Evolutionary conservation across 1,140 invertebrate genomes (phyloP).

Genomic region (Ips typographus): DNA sequence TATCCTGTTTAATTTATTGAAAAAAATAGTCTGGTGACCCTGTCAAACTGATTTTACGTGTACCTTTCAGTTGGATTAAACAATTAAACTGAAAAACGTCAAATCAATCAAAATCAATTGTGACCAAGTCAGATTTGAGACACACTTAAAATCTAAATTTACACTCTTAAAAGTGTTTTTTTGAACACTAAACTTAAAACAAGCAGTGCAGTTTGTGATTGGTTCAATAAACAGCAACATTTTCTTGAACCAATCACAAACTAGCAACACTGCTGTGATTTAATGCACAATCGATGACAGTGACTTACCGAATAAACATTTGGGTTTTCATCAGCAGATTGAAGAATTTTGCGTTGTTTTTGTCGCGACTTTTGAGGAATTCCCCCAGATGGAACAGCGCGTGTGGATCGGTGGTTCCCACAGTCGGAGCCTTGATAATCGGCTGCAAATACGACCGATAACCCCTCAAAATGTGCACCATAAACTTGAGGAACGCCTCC

Average conservation of each 20-base stretch:
- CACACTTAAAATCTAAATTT: too few relatives aligned
- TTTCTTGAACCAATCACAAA: neutral
- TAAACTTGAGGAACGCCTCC: constrained; percentile 96
- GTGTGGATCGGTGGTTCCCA: constrained; percentile 90
- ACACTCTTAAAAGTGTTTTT: too few relatives aligned
- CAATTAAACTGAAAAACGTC: too few relatives aligned
- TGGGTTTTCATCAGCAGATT: constrained; percentile 88
- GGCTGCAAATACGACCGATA: constrained; percentile 90
- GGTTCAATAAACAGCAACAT: neutral
- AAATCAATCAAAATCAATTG: too few relatives aligned
- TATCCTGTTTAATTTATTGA: too few relatives aligned
- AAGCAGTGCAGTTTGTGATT: neutral
- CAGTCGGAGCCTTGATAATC: constrained; percentile 91
- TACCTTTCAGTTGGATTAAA: neutral
- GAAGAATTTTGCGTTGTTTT: constrained; percentile 90
- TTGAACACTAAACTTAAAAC: neutral
- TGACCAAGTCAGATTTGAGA: too few relatives aligned
- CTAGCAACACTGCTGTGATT: too few relatives aligned
- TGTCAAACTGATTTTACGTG: too few relatives aligned
- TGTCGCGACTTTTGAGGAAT: constrained; percentile 69
- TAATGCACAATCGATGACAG: neutral
- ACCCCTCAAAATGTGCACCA: constrained; percentile 89
- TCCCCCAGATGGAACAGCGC: constrained; percentile 94
- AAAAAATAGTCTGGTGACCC: too few relatives aligned
- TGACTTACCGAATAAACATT: constrained; percentile 81